Percentiles rank a stretch among this genome's conserved stretches.
phyloP scores from a whole-genome alignment of 64 coral and sea anemone genomes.

The Hydrozoanthus tunicans region DNA sequence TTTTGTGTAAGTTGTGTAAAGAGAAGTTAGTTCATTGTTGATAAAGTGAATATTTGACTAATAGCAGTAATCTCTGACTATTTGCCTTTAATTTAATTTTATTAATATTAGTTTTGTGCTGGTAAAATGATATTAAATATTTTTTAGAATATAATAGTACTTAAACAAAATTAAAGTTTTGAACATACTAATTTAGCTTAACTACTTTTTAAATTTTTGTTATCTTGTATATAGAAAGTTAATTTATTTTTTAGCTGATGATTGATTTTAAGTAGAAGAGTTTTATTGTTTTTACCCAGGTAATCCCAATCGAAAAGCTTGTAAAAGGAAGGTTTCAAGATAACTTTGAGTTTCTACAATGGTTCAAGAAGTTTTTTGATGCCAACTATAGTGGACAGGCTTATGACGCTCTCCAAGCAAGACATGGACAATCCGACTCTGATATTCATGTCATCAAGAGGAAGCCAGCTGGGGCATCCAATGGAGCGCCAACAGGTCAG shows the following conservation, averaged over 20 bases:
- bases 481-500: slow-evolving; percentile 21
- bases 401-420: slow-evolving; percentile 83
- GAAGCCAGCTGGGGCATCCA: slow-evolving; percentile 63
- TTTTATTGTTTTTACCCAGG: slow-evolving; percentile 38
- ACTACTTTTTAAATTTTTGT: no score
- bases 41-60: no score
- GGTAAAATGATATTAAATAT: no score
- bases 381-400: slow-evolving; percentile 93
- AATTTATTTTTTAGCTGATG: not conserved
- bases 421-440: slow-evolving; percentile 79
- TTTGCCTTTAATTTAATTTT: no score
- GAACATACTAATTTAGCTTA: no score
- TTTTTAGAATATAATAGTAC: no score
- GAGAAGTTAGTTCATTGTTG: no score
- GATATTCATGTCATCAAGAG: slow-evolving; percentile 67
- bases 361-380: slow-evolving; percentile 99
- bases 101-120: no score
- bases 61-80: no score
- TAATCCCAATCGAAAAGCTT: slow-evolving; percentile 90
- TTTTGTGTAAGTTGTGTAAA: no score
- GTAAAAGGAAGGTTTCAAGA: slow-evolving; percentile 99
- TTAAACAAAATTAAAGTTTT: no score
- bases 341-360: slow-evolving; percentile 99
- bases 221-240: not conserved
- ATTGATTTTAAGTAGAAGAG: not conserved